Conservation (phyloP, 1,140 invertebrate genomes). For the Papilio xuthus region DNA sequence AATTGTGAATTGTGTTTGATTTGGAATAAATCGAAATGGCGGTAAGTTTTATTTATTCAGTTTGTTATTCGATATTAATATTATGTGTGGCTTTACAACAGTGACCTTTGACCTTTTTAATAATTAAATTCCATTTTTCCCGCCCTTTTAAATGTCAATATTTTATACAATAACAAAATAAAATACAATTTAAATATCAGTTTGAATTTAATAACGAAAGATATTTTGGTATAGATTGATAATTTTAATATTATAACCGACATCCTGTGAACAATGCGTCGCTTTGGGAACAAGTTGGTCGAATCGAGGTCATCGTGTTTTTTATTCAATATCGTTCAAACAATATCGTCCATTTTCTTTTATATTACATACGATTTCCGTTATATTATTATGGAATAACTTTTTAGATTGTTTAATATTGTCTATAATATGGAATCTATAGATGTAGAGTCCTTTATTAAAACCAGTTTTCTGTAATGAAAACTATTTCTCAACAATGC, state of each 20-base stretch:
- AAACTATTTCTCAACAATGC: background rate
- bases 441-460: background rate
- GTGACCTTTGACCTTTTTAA: background rate
- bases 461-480: constrained; percentile 10
- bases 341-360: constrained; percentile 17
- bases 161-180: background rate
- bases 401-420: no score
- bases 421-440: background rate
- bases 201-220: background rate
- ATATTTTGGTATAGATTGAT: background rate
- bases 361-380: constrained; percentile 6
- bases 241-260: background rate
- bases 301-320: constrained; percentile 11
- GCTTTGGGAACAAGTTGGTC: constrained; percentile 18
- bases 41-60: constrained; percentile 1
- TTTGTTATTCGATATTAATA: background rate
- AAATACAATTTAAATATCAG: background rate
- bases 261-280: constrained; percentile 7
- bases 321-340: background rate
- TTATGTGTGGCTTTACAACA: background rate
- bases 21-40: background rate
- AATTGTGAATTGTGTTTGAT: background rate
- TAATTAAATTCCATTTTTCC: background rate
- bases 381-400: constrained; percentile 1
- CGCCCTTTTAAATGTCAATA: background rate